These are phyloP conservation scores for Macrotrachela quadricornifera DNA, from an alignment of 1,140 invertebrate genomes.

Conservation along the genomic window DNA sequence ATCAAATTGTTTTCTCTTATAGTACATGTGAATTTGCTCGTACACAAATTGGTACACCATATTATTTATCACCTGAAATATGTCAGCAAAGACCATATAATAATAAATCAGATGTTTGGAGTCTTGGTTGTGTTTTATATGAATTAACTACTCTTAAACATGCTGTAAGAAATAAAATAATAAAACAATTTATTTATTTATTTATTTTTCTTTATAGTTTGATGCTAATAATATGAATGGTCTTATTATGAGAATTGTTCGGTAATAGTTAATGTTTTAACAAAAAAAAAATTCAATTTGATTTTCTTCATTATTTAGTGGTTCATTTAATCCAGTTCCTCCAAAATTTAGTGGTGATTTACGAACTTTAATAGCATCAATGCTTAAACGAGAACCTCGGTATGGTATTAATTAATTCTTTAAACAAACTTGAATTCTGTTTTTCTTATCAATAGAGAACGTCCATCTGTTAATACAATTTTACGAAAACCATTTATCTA, in stretches of 20 bases:
- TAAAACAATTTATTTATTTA: too few relatives aligned
- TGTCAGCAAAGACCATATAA: slow-evolving; percentile 37
- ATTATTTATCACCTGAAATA: slow-evolving; percentile 37
- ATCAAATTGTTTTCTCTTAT: slow-evolving; percentile 7
- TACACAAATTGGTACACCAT: slow-evolving; percentile 38
- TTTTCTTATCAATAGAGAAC: slow-evolving; percentile 17
- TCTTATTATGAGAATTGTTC: slow-evolving; percentile 27
- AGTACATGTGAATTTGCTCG: slow-evolving; percentile 31
- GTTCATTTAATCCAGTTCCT: slow-evolving; percentile 17
- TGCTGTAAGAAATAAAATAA: slow-evolving; percentile 20
- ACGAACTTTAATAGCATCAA: slow-evolving; percentile 36
- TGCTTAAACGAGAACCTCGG: slow-evolving; percentile 41
- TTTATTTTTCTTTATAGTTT: slow-evolving; percentile 20
- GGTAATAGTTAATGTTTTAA: not conserved
- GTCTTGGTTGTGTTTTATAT: slow-evolving; percentile 37
- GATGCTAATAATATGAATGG: slow-evolving; percentile 36
- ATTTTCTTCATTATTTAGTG: slow-evolving; percentile 32
- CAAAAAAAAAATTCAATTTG: slow-evolving; percentile 11
- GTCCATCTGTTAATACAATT: slow-evolving; percentile 42
- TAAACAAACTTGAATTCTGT: too few relatives aligned
- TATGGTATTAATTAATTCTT: too few relatives aligned
- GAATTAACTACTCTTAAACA: slow-evolving; percentile 36
- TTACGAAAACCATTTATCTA: slow-evolving; percentile 32
- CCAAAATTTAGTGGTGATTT: slow-evolving; percentile 25
- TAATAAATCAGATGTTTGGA: slow-evolving; percentile 38